phyloP scores from a whole-genome alignment of 2,113 vertebrate species.

The Oriolus oriolus region DNA sequence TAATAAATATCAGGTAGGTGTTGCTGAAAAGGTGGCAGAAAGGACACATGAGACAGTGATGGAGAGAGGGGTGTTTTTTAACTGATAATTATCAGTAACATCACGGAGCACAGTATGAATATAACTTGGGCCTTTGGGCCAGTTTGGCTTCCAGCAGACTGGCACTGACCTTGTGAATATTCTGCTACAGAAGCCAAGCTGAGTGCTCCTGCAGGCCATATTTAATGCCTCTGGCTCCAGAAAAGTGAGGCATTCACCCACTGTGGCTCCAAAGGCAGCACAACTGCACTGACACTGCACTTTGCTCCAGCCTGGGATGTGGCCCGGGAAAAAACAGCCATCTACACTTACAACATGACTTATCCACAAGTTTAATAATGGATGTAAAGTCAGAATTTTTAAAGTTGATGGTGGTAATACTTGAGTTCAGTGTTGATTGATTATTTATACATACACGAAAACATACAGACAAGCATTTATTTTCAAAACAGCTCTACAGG shows the following conservation, averaged over 20 bases:
- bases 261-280: background rate
- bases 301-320: background rate
- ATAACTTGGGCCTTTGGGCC: background rate
- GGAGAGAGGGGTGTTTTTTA: accelerated
- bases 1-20: background rate
- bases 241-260: background rate
- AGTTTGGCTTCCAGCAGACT: background rate
- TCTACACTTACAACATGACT: background rate
- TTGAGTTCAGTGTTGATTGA: background rate
- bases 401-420: background rate
- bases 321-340: background rate
- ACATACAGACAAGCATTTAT: background rate
- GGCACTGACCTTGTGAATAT: background rate
- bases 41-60: background rate
- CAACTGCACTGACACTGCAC: background rate
- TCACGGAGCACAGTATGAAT: background rate
- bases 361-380: background rate
- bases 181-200: background rate
- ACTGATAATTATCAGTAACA: background rate
- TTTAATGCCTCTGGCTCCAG: background rate
- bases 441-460: background rate
- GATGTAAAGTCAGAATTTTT: background rate
- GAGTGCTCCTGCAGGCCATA: background rate
- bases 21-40: background rate
- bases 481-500: background rate